Conservation (phyloP, 2,113 vertebrate species). For the Salvator merianae region DNA sequence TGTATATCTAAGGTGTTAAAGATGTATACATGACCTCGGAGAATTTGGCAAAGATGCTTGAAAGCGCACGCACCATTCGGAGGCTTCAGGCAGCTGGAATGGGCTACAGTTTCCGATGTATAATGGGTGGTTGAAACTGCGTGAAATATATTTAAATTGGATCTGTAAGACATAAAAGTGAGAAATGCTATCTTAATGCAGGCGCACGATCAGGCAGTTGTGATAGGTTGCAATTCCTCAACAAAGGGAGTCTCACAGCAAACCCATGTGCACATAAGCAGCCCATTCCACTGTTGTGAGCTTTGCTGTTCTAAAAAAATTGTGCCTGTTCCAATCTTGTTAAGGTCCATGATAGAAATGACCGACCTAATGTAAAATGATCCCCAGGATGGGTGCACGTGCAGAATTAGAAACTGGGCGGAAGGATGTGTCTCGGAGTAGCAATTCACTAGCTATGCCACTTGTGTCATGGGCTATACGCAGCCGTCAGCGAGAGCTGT, state of each 20-base stretch:
- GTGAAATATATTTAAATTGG: background rate
- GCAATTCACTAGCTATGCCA: conserved; percentile 8
- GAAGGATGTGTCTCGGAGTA: background rate
- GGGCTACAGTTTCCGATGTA: background rate
- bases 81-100: background rate
- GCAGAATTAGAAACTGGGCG: background rate
- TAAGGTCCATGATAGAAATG: background rate
- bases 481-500: conserved; percentile 12
- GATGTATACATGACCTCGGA: background rate
- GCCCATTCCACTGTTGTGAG: background rate
- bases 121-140: background rate
- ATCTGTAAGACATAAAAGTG: background rate
- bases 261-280: background rate
- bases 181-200: background rate
- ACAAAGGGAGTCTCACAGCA: background rate
- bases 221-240: background rate
- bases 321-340: background rate
- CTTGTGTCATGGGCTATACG: conserved; percentile 13
- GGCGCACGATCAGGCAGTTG: background rate
- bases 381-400: background rate
- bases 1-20: background rate
- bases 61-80: background rate
- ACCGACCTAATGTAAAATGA: background rate
- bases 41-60: background rate
- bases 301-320: background rate